These are phyloP conservation scores for Tiliacea aurago DNA, from an alignment of 2,888 invertebrate species.

Conservation along the genomic window DNA sequence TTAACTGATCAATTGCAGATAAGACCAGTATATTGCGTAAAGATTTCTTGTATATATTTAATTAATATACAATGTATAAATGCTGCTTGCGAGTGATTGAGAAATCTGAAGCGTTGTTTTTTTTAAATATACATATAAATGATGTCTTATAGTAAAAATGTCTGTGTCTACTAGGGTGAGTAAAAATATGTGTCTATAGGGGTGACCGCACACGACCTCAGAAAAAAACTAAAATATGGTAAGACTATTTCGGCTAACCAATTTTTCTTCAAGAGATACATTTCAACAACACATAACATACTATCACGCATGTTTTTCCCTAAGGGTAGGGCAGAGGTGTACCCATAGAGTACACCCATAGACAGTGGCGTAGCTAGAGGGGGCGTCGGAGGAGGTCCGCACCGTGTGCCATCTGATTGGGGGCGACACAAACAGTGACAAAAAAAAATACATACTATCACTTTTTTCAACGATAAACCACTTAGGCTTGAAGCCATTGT, in stretches of 20 bases:
- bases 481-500: too few species aligned
- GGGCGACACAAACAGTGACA: too few species aligned
- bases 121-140: neutral
- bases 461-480: too few species aligned
- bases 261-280: neutral
- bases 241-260: too few species aligned
- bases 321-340: neutral
- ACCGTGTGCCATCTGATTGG: too few species aligned
- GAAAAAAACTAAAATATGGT: neutral
- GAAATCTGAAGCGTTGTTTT: neutral
- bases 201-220: neutral
- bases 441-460: too few species aligned
- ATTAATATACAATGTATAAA: slow-evolving; percentile 1
- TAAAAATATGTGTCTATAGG: too few species aligned
- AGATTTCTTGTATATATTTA: neutral
- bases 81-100: slow-evolving; percentile 3
- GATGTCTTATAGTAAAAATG: neutral
- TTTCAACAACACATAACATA: neutral
- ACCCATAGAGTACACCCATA: neutral
- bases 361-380: too few species aligned
- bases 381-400: too few species aligned
- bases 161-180: too few species aligned
- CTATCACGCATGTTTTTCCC: neutral
- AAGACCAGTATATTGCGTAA: neutral
- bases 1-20: neutral